These are phyloP conservation scores for Chrysina gloriosa DNA, from an alignment of 2,888 invertebrate genomes.

Conservation along the genomic window DNA sequence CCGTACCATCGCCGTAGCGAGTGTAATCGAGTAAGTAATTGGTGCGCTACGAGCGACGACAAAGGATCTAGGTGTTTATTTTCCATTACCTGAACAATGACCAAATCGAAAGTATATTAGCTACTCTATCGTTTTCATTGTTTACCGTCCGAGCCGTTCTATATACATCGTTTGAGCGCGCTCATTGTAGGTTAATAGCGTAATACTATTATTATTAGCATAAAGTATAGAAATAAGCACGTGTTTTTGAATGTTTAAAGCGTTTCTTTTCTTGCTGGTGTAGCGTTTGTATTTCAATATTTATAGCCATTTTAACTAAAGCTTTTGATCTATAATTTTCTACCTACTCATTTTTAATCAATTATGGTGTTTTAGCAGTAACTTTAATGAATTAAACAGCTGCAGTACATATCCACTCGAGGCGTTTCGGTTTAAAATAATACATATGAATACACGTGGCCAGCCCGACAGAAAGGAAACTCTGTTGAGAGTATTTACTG, in stretches of 20 bases:
- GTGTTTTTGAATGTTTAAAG: neutral
- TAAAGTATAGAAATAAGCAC: neutral
- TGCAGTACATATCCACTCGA: too few species aligned
- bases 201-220: conserved; percentile 5
- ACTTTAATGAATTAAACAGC: too few species aligned
- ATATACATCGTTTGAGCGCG: neutral
- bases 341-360: too few species aligned
- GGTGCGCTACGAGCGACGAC: neutral
- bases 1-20: neutral
- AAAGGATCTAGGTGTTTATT: conserved; percentile 27
- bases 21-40: conserved; percentile 23
- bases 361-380: too few species aligned
- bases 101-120: conserved; percentile 8
- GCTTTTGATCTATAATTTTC: too few species aligned
- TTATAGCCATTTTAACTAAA: too few species aligned
- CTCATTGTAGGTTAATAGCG: conserved; percentile 16
- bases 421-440: too few species aligned
- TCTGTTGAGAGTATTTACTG: too few species aligned
- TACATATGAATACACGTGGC: too few species aligned
- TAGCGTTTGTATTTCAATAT: too few species aligned
- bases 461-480: too few species aligned
- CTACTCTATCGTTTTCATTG: neutral
- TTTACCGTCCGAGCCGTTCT: neutral
- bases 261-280: too few species aligned
- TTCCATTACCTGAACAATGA: conserved; percentile 28